phyloP scores from a whole-genome alignment of 2,797 vertebrate species.

The Cynodonichthys magdalenae region DNA sequence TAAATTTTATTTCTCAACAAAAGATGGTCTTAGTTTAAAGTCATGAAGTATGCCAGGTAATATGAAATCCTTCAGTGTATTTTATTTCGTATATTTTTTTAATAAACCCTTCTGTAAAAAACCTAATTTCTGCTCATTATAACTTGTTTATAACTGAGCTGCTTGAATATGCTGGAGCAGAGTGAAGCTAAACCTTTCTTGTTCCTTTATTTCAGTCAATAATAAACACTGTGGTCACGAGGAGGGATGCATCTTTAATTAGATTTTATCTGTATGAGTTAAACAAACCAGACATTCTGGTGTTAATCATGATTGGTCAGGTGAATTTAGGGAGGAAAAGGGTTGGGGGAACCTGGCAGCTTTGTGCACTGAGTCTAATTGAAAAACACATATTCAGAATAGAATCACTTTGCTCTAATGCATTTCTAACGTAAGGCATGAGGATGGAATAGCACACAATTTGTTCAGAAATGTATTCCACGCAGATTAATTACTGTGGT shows the following conservation, averaged over 20 bases:
- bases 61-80: too few species aligned
- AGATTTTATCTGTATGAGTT: slow-evolving; percentile 1
- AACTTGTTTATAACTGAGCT: not conserved
- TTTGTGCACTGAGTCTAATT: slow-evolving; percentile 10
- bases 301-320: not conserved
- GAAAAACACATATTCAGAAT: slow-evolving; percentile 1
- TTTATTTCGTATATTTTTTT: too few species aligned
- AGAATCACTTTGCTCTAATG: not conserved
- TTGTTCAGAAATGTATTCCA: not conserved
- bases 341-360: not conserved
- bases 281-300: slow-evolving; percentile 2
- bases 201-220: not conserved
- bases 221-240: not conserved
- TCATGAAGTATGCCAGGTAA: too few species aligned
- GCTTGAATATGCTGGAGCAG: not conserved
- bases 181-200: not conserved
- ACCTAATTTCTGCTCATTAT: too few species aligned
- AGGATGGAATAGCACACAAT: not conserved
- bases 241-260: slow-evolving; percentile 27
- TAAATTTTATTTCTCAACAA: too few species aligned
- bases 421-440: not conserved
- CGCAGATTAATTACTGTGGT: not conserved
- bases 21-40: too few species aligned
- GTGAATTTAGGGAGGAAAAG: not conserved
- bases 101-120: too few species aligned